Base-by-base conservation (phyloP, 2,113 vertebrate species). In the Microcebus jonahi region DNA sequence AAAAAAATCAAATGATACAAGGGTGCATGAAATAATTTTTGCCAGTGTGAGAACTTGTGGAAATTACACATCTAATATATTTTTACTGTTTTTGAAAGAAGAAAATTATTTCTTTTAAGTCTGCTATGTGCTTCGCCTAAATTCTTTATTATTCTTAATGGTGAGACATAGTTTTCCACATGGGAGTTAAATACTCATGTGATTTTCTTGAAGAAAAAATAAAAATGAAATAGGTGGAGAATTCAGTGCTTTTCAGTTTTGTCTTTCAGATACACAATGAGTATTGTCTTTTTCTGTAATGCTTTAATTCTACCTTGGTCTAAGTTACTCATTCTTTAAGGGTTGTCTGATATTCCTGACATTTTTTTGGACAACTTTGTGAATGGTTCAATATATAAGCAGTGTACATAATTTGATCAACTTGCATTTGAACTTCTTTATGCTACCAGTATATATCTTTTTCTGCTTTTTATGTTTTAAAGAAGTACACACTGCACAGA, bases 141-240 rank as follows among this genome's bases (percentile, higher is more conserved):
- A 97, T 97, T 96, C 96, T 97, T 97, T 96, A 94, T 96, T 91
- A 48, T 94, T 98, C 91, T 97, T 96, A 98, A 98, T 97, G 97
- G 87, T 81, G 96, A 92, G 95, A 92, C 93, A 93, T 79, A 83
- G 94, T 96, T 98, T 98, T 97, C 42, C 93, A 81, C 90, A 53
- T 0, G 82, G 83, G 94, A 61, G 90, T 95, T 91, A 97, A 96
- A 97, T 97, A 92, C 89, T 93, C 93, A 92, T 96, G 94, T 96
- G 96, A 98, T 91, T 97, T 97, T 98, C 96, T 97, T 18, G 48
- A 83, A 84, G 27, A 65, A 92, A 13, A 63, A 55, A 90, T 68
- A 42, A 25, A 81, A 50, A n/a, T 31, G 4, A 80, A 53, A 17
- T 63, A 42, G 79, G 50, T 2, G 17, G 45, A 82, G 88, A 79